Percentiles rank a stretch among this genome's conserved stretches.
Conservation (phyloP, 2,888 invertebrate genomes). For the Dynastes hyllus region DNA sequence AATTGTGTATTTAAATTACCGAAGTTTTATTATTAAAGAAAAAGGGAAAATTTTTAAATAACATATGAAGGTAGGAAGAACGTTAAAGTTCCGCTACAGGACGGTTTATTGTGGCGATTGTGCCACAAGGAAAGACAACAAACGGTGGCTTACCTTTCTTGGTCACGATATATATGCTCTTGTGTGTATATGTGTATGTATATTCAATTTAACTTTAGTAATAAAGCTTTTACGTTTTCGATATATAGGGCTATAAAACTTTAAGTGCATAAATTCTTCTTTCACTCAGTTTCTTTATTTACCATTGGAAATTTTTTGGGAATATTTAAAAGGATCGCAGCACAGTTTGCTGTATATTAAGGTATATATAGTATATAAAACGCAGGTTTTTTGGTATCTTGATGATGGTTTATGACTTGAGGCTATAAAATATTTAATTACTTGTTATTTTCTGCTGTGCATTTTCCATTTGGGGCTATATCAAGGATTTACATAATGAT, state of each 20-base stretch:
- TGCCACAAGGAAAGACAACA: conserved; percentile 1
- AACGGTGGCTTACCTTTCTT: background rate
- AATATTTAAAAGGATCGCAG: too few relatives aligned
- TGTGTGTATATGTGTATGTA: conserved; percentile 10
- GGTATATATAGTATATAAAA: too few relatives aligned
- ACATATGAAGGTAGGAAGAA: conserved; percentile 28
- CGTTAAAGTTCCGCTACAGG: conserved; percentile 33
- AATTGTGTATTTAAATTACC: conserved; percentile 47
- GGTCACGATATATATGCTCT: conserved; percentile 24
- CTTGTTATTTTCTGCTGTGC: background rate
- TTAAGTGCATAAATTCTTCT: background rate
- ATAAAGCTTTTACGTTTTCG: conserved; percentile 38
- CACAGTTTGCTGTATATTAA: too few relatives aligned
- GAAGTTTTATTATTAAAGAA: conserved; percentile 46
- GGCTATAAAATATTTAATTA: conserved; percentile 4
- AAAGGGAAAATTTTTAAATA: conserved; percentile 45
- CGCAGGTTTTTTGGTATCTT: background rate
- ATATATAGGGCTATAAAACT: conserved; percentile 33
- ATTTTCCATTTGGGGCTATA: too few relatives aligned
- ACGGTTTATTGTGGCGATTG: background rate
- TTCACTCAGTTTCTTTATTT: background rate
- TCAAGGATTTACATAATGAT: too few relatives aligned
- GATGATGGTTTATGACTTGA: conserved; percentile 13
- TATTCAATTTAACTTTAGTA: conserved; percentile 45
- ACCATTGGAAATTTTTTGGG: too few relatives aligned